These are phyloP conservation scores for Rhorus exstirpatorius DNA, from an alignment of 2,888 invertebrate species.

Conservation along the genomic window DNA sequence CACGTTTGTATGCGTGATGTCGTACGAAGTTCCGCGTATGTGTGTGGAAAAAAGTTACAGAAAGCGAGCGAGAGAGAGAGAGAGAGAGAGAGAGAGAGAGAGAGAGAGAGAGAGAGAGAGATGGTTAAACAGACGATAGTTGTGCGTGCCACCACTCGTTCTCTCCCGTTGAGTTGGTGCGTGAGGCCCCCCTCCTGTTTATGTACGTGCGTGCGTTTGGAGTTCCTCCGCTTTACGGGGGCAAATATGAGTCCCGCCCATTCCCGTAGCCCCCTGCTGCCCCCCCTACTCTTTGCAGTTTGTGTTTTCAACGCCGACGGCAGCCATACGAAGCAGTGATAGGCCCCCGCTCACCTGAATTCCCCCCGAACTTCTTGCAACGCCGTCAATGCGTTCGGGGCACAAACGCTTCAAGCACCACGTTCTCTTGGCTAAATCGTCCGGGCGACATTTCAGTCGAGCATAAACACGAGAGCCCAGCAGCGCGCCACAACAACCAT, in stretches of 20 bases:
- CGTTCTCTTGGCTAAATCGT: background rate
- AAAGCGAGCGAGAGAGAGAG: constrained; percentile 41
- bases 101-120: constrained; percentile 48
- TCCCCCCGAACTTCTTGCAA: constrained; percentile 29
- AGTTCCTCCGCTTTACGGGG: constrained; percentile 38
- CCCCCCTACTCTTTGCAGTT: constrained; percentile 41
- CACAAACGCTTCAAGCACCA: background rate
- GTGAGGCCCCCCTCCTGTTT: constrained; percentile 31
- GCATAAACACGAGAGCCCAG: constrained; percentile 1
- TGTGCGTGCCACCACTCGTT: constrained; percentile 54
- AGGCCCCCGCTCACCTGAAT: constrained; percentile 39
- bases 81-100: constrained; percentile 53
- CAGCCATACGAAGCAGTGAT: constrained; percentile 64
- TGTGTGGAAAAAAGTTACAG: constrained; percentile 34
- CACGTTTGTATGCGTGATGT: constrained; percentile 86
- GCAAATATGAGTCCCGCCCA: constrained; percentile 63
- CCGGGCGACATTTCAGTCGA: background rate
- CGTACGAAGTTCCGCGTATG: constrained; percentile 81
- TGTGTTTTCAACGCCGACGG: constrained; percentile 59
- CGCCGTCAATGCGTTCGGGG: constrained; percentile 15
- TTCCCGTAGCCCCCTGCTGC: constrained; percentile 44
- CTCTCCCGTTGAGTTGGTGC: constrained; percentile 42
- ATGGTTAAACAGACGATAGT: constrained; percentile 36
- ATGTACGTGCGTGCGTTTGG: constrained; percentile 53
- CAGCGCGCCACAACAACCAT: too few species aligned